Evolutionary conservation across 2,888 invertebrate genomes (phyloP), one percentile per base, ranked within the genome.

Genomic region (Platynereis dumerilii): DNA sequence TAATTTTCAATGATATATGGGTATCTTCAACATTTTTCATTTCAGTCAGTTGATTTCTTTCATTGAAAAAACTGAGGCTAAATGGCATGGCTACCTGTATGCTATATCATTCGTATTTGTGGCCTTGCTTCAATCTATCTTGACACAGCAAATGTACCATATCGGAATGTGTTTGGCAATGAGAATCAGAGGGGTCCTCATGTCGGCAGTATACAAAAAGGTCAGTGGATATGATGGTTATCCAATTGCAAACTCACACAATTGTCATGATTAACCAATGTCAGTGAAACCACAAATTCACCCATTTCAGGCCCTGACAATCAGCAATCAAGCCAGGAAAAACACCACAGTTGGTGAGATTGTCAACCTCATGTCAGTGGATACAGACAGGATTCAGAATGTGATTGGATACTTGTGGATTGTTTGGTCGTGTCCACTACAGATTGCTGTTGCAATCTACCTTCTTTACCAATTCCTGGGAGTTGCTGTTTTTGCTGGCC

Each of bases 51-150:
- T 80, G 65, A 79, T 80, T 44, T 66, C 58, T 1, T 79, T 75
- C 70, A 76, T 76, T 3, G 71, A 75, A 34, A 69, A 72, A 39
- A 34, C 60, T 0, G 68, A 71, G 20, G 87, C 89, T 0, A 78
- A 88, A 75, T 96, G 96, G 96, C 92, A 91, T 82, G 96, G 96
- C 42, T 91, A 92, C 75, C 81, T 93, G 10, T 95, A 92, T 84
- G 91, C 94, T 0, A 85, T 54, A n/a, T 45, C 45, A 26, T 57
- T 57, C 58, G 65, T 66, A 34, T 42, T 20, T 22, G 53, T 29
- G 12, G 55, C 71, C n/a, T 26, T 59, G n/a, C 34, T 69, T 20
- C 54, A 58, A 27, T 39, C 66, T 22, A 48, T 70, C 12, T 65
- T 58, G 29, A 57, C 62, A 42, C 67, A 65, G 10, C 60, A 64